Percentiles rank a stretch among this genome's conserved stretches.
These are phyloP conservation scores for Podiceps cristatus DNA, from an alignment of 2,113 vertebrate genomes.

Conservation along the genomic window DNA sequence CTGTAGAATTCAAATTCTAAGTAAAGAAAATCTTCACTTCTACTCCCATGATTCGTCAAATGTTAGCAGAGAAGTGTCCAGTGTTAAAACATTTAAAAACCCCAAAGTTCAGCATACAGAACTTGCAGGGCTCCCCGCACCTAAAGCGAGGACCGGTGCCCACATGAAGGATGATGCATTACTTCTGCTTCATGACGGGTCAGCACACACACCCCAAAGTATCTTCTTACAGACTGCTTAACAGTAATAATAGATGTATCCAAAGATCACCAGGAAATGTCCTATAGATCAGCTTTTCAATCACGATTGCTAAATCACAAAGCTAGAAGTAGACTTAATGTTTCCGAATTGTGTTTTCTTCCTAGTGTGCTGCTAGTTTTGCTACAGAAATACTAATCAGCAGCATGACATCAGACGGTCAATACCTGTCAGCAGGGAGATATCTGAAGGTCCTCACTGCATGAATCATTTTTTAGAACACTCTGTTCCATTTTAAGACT, in stretches of 20 bases:
- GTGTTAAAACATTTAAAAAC: neutral
- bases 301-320: neutral
- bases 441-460: neutral
- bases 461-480: neutral
- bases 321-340: neutral
- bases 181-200: neutral
- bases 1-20: neutral
- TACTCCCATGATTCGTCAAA: neutral
- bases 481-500: neutral
- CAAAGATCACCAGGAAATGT: neutral
- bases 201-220: neutral
- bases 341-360: neutral
- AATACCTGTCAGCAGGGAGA: neutral
- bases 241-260: neutral
- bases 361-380: neutral
- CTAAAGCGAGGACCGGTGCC: neutral
- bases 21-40: neutral
- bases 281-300: neutral
- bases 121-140: neutral
- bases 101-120: neutral
- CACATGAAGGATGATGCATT: fast-evolving
- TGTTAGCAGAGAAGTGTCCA: neutral
- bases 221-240: neutral
- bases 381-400: neutral
- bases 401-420: neutral